These are phyloP conservation scores for Hyperoplus immaculatus DNA, from an alignment of 2,797 vertebrate species.

Conservation along the genomic window DNA sequence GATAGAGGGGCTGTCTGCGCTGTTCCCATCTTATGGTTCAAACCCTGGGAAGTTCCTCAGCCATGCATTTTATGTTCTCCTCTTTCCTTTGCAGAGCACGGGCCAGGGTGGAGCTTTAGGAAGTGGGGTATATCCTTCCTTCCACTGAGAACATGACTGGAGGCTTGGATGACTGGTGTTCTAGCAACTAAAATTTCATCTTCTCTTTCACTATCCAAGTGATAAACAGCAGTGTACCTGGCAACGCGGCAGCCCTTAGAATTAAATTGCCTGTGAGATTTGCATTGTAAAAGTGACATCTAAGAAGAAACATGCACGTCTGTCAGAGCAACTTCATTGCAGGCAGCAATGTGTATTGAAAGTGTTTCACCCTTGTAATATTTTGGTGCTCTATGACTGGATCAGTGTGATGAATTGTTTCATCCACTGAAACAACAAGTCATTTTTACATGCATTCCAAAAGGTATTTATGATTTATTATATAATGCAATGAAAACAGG, in stretches of 20 bases:
- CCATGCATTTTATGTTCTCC: slow-evolving; percentile 67
- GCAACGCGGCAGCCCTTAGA: slow-evolving; percentile 2
- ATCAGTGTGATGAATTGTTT: slow-evolving; percentile 22
- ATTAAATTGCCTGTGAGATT: slow-evolving; percentile 37
- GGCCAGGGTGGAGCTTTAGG: slow-evolving; percentile 77
- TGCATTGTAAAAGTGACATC: slow-evolving; percentile 30
- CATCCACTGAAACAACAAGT: slow-evolving; percentile 14
- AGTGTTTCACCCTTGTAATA: slow-evolving; percentile 18
- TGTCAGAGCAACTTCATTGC: slow-evolving; percentile 10
- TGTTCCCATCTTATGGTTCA: slow-evolving; percentile 65
- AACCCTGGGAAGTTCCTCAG: slow-evolving; percentile 52
- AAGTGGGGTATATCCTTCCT: slow-evolving; percentile 86
- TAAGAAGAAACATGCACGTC: slow-evolving; percentile 19
- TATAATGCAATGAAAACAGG: slow-evolving; percentile 39
- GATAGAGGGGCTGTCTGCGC: slow-evolving; percentile 30
- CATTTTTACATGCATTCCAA: slow-evolving; percentile 44
- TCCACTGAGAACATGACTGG: slow-evolving; percentile 65
- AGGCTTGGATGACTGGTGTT: slow-evolving; percentile 25
- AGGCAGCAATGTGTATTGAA: slow-evolving; percentile 23
- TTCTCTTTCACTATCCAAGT: slow-evolving; percentile 14
- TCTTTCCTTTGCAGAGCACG: slow-evolving; percentile 71
- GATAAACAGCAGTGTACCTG: slow-evolving; percentile 27
- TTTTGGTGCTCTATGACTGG: neutral
- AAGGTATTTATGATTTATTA: slow-evolving; percentile 8
- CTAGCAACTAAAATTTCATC: slow-evolving; percentile 16